Base-by-base conservation (phyloP, 1,140 invertebrate species). In the Drosophila oshimai region DNA sequence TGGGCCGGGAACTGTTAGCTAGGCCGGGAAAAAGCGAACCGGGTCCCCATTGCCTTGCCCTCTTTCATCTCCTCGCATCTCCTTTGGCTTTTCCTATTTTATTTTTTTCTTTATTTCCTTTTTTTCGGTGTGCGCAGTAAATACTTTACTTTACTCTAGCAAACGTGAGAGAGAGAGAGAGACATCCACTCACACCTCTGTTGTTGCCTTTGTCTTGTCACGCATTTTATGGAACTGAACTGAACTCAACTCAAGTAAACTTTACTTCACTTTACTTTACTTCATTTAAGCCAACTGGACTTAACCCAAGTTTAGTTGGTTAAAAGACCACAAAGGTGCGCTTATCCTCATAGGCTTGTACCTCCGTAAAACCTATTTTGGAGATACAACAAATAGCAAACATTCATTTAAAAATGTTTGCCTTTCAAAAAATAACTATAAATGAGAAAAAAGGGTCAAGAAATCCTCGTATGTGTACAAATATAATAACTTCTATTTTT, bases 111-210 rank as follows among this genome's bases (percentile, higher is more conserved):
- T 47, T 44, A 51, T 37, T 50, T 58, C 44, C 47, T 47, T 69
- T 53, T 73, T 78, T 60, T 79, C 44, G 45, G 47, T 78, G 58
- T 72, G 74, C 60, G 74, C 74, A 78, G 74, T 57, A 72, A 74
- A 74, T 78, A 79, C 76, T 75, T 74, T 24, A 18, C 67, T n/a
- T n/a, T n/a, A n/a, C n/a, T n/a, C n/a, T n/a, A n/a, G n/a, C n/a
- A n/a, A 17, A 1, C 26, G 6, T 15, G 12, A 17, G 24, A 36
- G 49, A 26, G 31, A 17, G n/a, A 54, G 42, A 31, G 68, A 73
- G 67, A 62, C 61, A 65, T 49, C 36, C 12, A 36, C 22, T 53
- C 47, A 78, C 74, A 74, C 74, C 80, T 77, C 64, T 57, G 46
- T 36, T 33, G 51, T 67, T 34, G 72, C 58, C 73, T 76, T 80